Conservation (phyloP, 2,113 vertebrate species). For the Microcebus tavaratra region DNA sequence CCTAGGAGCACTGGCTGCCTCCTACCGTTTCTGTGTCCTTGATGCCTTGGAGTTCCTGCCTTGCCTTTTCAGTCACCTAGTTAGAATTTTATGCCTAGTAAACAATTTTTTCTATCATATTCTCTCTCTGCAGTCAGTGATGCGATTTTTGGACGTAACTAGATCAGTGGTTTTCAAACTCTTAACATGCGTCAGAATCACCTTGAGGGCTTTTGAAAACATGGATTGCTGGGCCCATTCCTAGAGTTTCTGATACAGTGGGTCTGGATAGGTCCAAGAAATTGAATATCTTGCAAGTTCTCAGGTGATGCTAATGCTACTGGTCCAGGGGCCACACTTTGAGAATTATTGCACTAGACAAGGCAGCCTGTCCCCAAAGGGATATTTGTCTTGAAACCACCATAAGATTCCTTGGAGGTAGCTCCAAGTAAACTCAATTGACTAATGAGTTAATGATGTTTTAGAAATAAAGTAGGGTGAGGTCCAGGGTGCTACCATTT, state of each 20-base stretch:
- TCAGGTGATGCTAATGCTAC: neutral
- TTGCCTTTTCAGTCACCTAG: neutral
- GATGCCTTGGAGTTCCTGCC: neutral
- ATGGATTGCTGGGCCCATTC: neutral
- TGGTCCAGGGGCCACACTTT: neutral
- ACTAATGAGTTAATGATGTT: conserved; percentile 64
- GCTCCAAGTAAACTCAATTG: conserved; percentile 57
- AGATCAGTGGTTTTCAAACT: neutral
- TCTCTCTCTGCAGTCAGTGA: neutral
- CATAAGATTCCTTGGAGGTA: conserved; percentile 69
- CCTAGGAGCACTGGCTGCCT: neutral
- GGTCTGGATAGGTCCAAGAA: neutral
- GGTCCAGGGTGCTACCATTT: neutral
- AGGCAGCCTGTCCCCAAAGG: conserved; percentile 66
- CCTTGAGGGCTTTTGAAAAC: neutral
- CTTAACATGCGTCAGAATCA: neutral
- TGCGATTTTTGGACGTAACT: neutral
- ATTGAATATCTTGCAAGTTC: neutral
- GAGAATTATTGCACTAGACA: conserved; percentile 44
- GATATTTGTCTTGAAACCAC: conserved; percentile 69
- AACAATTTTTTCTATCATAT: neutral
- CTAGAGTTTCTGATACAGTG: neutral
- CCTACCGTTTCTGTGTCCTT: neutral
- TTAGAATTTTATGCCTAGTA: neutral
- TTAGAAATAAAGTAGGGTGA: conserved; percentile 52